A percentile compares a stretch with the other conserved stretches of the same genome.
phyloP scores from a whole-genome alignment of 2,888 invertebrate genomes.

The Parnassius apollo region DNA sequence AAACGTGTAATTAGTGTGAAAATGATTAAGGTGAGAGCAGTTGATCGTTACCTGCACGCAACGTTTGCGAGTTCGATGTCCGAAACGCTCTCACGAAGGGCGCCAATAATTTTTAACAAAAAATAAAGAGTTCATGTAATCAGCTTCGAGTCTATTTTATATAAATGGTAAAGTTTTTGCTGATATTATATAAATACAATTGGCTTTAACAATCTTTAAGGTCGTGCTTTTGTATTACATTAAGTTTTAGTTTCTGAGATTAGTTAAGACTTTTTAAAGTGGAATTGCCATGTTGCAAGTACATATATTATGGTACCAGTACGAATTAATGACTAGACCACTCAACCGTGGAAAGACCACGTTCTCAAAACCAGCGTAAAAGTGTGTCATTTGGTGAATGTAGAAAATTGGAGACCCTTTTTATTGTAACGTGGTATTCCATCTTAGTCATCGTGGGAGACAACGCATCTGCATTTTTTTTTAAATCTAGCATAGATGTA shows the following conservation, averaged over 20 bases:
- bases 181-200: background rate
- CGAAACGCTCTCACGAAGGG: slow-evolving; percentile 48
- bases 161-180: slow-evolving; percentile 28
- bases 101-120: slow-evolving; percentile 36
- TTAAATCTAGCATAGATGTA: no score
- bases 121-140: slow-evolving; percentile 35
- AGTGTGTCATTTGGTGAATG: no score
- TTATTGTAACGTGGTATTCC: no score
- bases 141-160: slow-evolving; percentile 34
- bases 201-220: background rate
- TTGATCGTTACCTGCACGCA: slow-evolving; percentile 54
- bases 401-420: no score
- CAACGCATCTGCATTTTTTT: no score
- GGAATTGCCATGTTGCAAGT: background rate
- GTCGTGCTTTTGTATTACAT: no score
- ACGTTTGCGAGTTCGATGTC: slow-evolving; percentile 53
- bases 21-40: slow-evolving; percentile 56
- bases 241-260: no score
- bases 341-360: no score
- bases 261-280: no score
- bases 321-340: background rate
- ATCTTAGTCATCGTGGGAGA: no score
- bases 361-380: no score
- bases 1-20: slow-evolving; percentile 55
- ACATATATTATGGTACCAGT: background rate